Evolutionary conservation across 2,888 invertebrate genomes (phyloP).

Genomic region (Asteroscopus sphinx): DNA sequence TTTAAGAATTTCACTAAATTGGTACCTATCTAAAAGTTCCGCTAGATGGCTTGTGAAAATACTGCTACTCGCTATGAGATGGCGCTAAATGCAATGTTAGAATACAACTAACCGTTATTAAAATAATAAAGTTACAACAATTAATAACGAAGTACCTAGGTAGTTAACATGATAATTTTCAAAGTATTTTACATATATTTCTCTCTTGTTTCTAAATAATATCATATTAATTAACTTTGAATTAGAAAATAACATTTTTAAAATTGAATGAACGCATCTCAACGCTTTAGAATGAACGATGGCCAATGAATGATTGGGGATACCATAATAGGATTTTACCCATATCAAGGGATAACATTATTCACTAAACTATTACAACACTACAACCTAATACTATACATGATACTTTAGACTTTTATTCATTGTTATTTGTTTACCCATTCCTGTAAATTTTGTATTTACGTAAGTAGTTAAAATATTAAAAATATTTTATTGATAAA

Average conservation of each 20-base stretch:
- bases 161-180: no score
- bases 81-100: constrained; percentile 7
- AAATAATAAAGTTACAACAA: no score
- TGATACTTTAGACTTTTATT: no score
- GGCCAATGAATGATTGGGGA: constrained; percentile 57
- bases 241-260: constrained; percentile 13
- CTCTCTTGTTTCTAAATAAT: no score
- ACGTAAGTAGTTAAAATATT: no score
- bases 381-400: no score
- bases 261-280: constrained; percentile 59
- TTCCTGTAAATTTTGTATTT: no score
- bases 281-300: constrained; percentile 50
- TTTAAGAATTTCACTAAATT: no score
- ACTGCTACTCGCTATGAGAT: constrained; percentile 45
- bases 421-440: no score
- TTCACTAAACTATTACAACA: not conserved
- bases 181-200: no score
- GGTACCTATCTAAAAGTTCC: not conserved
- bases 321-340: constrained; percentile 43
- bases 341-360: constrained; percentile 6
- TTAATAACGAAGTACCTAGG: no score
- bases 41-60: constrained; percentile 7
- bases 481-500: no score
- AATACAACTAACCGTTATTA: not conserved
- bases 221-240: not conserved